phyloP scores from a whole-genome alignment of 1,140 invertebrate genomes.

The Triops cancriformis region DNA sequence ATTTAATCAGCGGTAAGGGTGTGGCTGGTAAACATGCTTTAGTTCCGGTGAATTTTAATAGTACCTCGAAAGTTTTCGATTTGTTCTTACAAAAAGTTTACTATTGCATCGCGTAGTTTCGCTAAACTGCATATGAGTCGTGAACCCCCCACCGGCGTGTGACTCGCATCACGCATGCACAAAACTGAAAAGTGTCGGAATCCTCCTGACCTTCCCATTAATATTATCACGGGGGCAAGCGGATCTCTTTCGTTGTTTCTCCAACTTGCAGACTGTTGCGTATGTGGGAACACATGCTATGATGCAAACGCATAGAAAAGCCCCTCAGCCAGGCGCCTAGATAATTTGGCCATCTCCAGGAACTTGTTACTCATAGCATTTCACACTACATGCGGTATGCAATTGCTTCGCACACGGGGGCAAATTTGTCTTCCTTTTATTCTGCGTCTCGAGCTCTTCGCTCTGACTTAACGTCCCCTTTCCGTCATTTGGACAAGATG shows the following conservation, averaged over 20 bases:
- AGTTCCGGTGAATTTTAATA: background rate
- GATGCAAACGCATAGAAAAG: background rate
- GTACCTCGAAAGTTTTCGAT: background rate
- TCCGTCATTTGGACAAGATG: too few species aligned
- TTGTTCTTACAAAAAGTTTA: too few species aligned
- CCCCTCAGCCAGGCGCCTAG: background rate
- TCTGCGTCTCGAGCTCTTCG: background rate
- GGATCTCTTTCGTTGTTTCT: constrained; percentile 10
- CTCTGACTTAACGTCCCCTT: background rate
- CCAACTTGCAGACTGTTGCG: background rate
- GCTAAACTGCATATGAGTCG: too few species aligned
- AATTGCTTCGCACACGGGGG: background rate
- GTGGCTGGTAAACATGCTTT: background rate
- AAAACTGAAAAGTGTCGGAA: background rate
- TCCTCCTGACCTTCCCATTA: constrained; percentile 12
- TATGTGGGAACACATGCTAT: background rate
- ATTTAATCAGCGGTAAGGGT: background rate
- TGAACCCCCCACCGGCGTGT: background rate
- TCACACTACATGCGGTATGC: background rate
- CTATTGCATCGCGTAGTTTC: too few species aligned
- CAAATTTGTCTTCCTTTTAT: constrained; percentile 11
- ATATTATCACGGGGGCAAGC: constrained; percentile 4
- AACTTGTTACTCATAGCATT: background rate
- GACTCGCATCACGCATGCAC: constrained; percentile 1
- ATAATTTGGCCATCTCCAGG: background rate